Percentiles rank a stretch among this genome's conserved stretches.
These are phyloP conservation scores for Cyclargus thomasi DNA, from an alignment of 1,140 invertebrate genomes.

Conservation along the genomic window DNA sequence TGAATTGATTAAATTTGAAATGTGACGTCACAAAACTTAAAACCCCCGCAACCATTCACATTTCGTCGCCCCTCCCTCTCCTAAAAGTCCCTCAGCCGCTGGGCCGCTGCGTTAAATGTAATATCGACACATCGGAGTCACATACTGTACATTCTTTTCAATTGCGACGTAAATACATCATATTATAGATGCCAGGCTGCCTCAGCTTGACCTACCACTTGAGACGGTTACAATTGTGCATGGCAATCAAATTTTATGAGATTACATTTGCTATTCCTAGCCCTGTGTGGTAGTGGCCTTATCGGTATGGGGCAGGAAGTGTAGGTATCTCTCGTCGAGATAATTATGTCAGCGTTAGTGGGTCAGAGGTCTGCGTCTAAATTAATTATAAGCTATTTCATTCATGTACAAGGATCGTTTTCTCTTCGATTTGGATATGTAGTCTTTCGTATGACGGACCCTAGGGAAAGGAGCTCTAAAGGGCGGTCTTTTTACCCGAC, in stretches of 20 bases:
- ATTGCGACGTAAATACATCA: conserved; percentile 6
- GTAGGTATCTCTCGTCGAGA: background rate
- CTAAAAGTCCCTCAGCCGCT: too few relatives aligned
- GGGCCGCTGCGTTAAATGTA: too few relatives aligned
- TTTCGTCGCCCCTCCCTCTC: too few relatives aligned
- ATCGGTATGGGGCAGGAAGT: conserved; percentile 50
- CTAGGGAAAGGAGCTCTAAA: too few relatives aligned
- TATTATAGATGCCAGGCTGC: conserved; percentile 31
- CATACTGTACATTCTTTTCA: background rate
- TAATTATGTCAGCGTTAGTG: background rate
- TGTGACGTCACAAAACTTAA: too few relatives aligned
- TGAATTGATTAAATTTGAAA: too few relatives aligned
- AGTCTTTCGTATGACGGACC: too few relatives aligned
- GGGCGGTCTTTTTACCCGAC: too few relatives aligned
- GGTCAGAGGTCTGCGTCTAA: background rate
- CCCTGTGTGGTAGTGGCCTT: conserved; percentile 55
- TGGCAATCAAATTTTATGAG: conserved; percentile 68
- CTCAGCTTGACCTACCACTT: conserved; percentile 54
- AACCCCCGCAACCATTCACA: too few relatives aligned
- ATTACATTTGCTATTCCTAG: conserved; percentile 66
- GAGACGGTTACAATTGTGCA: conserved; percentile 57
- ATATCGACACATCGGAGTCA: background rate
- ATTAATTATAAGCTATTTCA: too few relatives aligned
- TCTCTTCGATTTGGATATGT: too few relatives aligned
- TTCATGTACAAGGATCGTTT: too few relatives aligned